phyloP scores from a whole-genome alignment of 2,888 invertebrate genomes.

The Leuctra nigra region DNA sequence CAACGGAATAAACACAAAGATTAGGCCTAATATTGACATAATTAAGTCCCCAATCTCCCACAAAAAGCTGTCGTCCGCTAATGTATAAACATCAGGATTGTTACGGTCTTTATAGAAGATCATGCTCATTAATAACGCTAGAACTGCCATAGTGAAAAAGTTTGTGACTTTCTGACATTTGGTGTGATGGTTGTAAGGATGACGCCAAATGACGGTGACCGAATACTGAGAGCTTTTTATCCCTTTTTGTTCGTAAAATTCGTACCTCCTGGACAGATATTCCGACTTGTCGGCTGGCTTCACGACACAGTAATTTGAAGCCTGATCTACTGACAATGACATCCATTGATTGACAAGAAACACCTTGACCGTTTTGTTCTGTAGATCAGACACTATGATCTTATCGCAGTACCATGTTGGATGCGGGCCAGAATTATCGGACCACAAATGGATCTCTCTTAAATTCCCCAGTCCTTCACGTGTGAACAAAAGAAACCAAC shows the following conservation, averaged over 20 bases:
- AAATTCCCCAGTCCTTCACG: neutral
- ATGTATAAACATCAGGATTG: neutral
- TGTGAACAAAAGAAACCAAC: neutral
- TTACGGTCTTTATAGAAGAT: constrained; percentile 16
- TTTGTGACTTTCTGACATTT: constrained; percentile 12
- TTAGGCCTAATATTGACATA: neutral
- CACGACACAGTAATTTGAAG: no score
- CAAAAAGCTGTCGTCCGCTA: neutral
- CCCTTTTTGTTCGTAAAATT: neutral
- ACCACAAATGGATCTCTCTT: neutral
- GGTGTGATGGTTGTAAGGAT: constrained; percentile 11
- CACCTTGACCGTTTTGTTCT: neutral
- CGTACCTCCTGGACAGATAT: neutral
- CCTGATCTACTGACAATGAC: neutral
- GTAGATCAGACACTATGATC: neutral
- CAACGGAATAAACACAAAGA: neutral
- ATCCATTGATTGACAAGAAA: neutral
- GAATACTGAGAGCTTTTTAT: neutral
- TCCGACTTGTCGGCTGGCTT: no score
- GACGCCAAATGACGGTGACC: neutral
- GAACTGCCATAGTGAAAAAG: neutral
- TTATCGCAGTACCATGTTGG: constrained; percentile 1
- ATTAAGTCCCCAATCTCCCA: neutral
- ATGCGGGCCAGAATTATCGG: neutral
- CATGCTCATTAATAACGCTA: constrained; percentile 8